Conservation (phyloP, 2,113 vertebrate genomes). For the Sporophila hypoxantha region DNA sequence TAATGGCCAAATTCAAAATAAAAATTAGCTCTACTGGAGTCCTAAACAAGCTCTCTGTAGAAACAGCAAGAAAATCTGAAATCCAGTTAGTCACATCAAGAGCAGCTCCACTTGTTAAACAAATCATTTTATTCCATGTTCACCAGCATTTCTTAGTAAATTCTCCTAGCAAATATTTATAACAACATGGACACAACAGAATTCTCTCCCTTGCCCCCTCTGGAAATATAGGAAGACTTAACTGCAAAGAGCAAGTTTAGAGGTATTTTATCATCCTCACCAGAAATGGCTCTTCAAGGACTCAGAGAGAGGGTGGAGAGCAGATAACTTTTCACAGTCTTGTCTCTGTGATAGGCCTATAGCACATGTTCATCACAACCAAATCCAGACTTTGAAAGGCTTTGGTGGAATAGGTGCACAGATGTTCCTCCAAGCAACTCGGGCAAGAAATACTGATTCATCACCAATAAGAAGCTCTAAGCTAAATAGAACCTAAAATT, state of each 20-base stretch:
- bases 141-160: background rate
- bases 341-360: background rate
- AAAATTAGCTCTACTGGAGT: background rate
- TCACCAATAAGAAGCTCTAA: background rate
- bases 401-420: background rate
- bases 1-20: background rate
- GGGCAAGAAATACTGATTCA: background rate
- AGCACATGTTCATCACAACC: background rate
- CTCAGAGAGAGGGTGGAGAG: background rate
- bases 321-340: background rate
- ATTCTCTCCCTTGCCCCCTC: background rate
- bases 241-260: background rate
- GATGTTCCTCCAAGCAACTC: background rate
- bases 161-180: background rate
- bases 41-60: background rate
- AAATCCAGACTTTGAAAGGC: background rate
- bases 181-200: background rate
- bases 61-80: background rate
- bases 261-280: background rate
- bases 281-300: background rate
- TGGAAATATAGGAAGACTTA: background rate
- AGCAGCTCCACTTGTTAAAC: background rate
- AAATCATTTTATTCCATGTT: background rate
- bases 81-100: background rate
- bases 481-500: background rate